Evolutionary conservation across 2,797 vertebrate genomes (phyloP).

Genomic region (Iguana delicatissima): DNA sequence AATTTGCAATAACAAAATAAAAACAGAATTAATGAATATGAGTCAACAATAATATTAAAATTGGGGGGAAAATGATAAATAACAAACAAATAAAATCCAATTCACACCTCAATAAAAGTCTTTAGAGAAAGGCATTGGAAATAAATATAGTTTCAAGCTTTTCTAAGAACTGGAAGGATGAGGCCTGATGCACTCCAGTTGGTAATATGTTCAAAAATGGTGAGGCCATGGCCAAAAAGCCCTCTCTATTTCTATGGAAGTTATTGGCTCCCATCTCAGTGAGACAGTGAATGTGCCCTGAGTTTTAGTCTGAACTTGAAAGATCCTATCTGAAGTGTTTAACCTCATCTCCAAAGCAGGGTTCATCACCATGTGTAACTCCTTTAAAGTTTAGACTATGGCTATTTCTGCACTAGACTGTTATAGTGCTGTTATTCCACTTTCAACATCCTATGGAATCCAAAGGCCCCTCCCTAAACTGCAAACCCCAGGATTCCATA

Average conservation of each 20-base stretch:
- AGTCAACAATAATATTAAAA: not conserved
- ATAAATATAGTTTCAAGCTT: not conserved
- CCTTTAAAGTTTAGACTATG: too few species aligned
- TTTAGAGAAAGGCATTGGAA: not conserved
- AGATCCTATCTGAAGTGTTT: too few species aligned
- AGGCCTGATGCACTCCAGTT: not conserved
- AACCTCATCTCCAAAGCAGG: too few species aligned
- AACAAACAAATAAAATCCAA: not conserved
- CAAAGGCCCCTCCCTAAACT: too few species aligned
- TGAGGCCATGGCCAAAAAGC: not conserved
- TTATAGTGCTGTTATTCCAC: too few species aligned
- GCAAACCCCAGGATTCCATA: too few species aligned
- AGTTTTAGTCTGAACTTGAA: too few species aligned
- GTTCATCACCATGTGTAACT: too few species aligned
- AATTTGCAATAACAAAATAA: not conserved
- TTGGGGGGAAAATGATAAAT: not conserved
- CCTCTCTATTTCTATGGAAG: not conserved
- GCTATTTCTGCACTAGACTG: too few species aligned
- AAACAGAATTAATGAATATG: not conserved
- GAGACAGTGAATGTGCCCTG: too few species aligned
- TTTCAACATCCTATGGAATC: too few species aligned
- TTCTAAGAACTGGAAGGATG: not conserved
- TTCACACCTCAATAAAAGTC: not conserved
- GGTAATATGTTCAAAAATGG: not conserved
- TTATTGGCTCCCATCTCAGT: too few species aligned